Evolutionary conservation across 2,113 vertebrate genomes (phyloP).

Genomic region (Toxotes jaculatrix): DNA sequence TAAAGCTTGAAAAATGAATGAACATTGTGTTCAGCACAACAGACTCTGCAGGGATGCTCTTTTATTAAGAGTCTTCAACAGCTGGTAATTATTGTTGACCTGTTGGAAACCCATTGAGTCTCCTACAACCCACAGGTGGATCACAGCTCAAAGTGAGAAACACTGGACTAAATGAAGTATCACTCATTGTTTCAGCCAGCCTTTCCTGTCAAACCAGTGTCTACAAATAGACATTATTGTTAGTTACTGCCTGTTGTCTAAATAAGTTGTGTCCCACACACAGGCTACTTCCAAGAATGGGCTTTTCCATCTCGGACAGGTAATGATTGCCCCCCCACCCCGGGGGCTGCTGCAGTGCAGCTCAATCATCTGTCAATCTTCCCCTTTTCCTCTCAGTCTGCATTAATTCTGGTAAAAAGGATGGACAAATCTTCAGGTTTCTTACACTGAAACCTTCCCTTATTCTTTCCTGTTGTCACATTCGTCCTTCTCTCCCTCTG

Average conservation of each 20-base stretch:
- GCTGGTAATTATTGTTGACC: background rate
- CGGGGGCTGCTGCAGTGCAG: conserved; percentile 43
- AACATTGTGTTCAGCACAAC: background rate
- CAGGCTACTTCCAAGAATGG: conserved; percentile 87
- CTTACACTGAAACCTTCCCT: conserved; percentile 56
- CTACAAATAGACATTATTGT: conserved; percentile 30
- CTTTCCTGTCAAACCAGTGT: conserved; percentile 30
- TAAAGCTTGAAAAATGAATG: background rate
- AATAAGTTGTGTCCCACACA: conserved; percentile 84
- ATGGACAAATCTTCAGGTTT: conserved; percentile 55
- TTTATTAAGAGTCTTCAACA: background rate
- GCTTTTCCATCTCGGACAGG: conserved; percentile 85
- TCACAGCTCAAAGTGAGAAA: conserved; percentile 4
- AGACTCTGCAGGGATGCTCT: background rate
- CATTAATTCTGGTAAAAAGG: conserved; percentile 38
- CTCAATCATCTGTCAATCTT: conserved; percentile 44
- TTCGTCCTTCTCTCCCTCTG: conserved; percentile 57
- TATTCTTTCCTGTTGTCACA: conserved; percentile 59
- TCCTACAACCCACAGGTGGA: background rate
- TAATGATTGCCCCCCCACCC: conserved; percentile 73
- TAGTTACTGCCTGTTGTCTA: conserved; percentile 69
- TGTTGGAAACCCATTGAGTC: background rate
- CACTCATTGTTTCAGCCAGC: background rate
- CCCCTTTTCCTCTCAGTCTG: conserved; percentile 56
- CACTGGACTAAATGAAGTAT: background rate